Conservation (phyloP, 2,888 invertebrate species). For the Drosophila peninsularis region DNA sequence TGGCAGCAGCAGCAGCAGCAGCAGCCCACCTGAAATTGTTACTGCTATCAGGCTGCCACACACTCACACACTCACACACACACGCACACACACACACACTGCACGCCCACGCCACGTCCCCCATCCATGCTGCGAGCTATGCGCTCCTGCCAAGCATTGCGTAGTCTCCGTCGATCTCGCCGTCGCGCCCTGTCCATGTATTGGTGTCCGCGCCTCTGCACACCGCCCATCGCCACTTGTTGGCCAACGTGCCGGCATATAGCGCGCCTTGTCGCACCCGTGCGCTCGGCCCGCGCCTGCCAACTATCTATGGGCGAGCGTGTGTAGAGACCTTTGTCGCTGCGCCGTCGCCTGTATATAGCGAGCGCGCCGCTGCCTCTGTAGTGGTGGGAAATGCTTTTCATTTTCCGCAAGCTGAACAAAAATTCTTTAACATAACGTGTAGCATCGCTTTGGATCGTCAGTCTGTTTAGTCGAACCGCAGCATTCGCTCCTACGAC, state of each 20-base stretch:
- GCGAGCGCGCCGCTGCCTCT: constrained; percentile 13
- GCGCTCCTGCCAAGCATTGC: constrained; percentile 59
- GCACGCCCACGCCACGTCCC: constrained; percentile 18
- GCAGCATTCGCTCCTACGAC: constrained; percentile 85
- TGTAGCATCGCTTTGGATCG: constrained; percentile 84
- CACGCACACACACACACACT: neutral
- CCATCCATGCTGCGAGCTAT: constrained; percentile 38
- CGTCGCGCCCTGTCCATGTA: neutral
- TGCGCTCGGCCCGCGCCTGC: constrained; percentile 29
- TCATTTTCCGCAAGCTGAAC: constrained; percentile 77
- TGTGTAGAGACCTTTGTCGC: constrained; percentile 2
- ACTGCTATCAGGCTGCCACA: constrained; percentile 37
- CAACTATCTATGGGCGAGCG: constrained; percentile 16
- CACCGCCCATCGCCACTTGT: constrained; percentile 39
- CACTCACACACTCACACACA: constrained; percentile 9
- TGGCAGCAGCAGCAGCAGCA: constrained; percentile 6
- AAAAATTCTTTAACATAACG: constrained; percentile 84
- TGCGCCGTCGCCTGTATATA: constrained; percentile 17
- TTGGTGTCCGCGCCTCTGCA: constrained; percentile 1
- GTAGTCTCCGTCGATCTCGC: constrained; percentile 22
- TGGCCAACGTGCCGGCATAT: constrained; percentile 53
- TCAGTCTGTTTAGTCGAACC: constrained; percentile 86
- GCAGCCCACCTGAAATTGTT: constrained; percentile 65
- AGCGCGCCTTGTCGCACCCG: constrained; percentile 56
- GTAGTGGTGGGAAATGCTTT: constrained; percentile 74